phyloP scores from a whole-genome alignment of 2,888 invertebrate species.

The Yponomeuta cagnagella region DNA sequence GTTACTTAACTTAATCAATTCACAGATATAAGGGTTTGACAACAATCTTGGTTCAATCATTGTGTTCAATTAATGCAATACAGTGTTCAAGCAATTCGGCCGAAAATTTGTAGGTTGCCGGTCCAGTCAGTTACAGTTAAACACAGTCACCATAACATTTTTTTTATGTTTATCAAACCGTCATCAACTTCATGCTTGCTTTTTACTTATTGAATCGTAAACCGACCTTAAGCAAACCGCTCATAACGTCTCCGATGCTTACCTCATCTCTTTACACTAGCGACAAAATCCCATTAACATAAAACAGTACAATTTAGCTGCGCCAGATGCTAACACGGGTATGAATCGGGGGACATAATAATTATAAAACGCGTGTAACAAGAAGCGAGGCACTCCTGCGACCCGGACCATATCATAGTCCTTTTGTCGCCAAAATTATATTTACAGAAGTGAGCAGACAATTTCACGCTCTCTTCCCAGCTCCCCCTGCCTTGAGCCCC shows the following conservation, averaged over 20 bases:
- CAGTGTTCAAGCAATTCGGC: too few relatives aligned
- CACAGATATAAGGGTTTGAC: background rate
- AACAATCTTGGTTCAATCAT: background rate
- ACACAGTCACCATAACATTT: too few relatives aligned
- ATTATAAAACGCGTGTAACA: constrained; percentile 55
- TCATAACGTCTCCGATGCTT: background rate
- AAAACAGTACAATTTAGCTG: background rate
- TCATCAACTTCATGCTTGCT: too few relatives aligned
- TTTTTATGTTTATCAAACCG: too few relatives aligned
- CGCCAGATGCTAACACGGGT: background rate
- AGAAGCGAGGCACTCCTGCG: constrained; percentile 53
- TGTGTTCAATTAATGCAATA: too few relatives aligned
- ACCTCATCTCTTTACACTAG: background rate
- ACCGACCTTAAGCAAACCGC: background rate
- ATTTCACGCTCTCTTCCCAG: constrained; percentile 74
- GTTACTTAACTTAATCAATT: constrained; percentile 2
- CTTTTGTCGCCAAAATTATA: constrained; percentile 76
- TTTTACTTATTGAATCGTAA: background rate
- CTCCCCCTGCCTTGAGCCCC: constrained; percentile 52
- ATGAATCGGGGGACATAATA: constrained; percentile 35
- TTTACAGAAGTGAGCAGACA: constrained; percentile 77
- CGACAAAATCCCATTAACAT: background rate
- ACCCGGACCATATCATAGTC: constrained; percentile 70
- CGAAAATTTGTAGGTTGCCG: too few relatives aligned
- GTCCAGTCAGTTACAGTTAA: too few relatives aligned